Conservation (phyloP, 2,113 vertebrate genomes). For the Sander lucioperca region DNA sequence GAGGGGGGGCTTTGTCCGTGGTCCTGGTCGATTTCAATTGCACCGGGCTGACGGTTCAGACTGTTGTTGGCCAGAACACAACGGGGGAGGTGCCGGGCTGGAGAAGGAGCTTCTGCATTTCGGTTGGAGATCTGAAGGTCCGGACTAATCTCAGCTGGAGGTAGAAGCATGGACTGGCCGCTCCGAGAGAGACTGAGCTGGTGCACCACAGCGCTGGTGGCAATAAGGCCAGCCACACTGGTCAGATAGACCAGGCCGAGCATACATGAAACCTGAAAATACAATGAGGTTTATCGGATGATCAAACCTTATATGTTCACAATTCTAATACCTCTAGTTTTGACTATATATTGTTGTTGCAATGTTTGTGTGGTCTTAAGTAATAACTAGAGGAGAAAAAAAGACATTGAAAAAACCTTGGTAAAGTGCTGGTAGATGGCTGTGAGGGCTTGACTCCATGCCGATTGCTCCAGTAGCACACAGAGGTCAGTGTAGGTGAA, state of each 20-base stretch:
- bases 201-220: constrained; percentile 86
- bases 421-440: constrained; percentile 91
- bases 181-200: constrained; percentile 82
- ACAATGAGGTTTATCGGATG: neutral
- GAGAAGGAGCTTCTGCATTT: constrained; percentile 31
- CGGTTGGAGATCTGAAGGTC: constrained; percentile 53
- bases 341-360: neutral
- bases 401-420: constrained; percentile 83
- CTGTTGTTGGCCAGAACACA: constrained; percentile 69
- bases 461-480: constrained; percentile 92
- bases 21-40: neutral
- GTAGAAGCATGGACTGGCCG: neutral
- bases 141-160: constrained; percentile 12
- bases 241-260: constrained; percentile 93
- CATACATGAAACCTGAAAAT: constrained; percentile 90
- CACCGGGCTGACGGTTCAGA: constrained; percentile 19
- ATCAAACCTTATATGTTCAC: neutral
- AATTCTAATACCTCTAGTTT: neutral
- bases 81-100: constrained; percentile 38
- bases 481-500: constrained; percentile 97
- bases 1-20: constrained; percentile 18
- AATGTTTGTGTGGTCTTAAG: neutral
- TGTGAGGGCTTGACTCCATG: constrained; percentile 89
- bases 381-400: neutral
- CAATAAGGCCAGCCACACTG: constrained; percentile 89